A percentile compares a stretch with the other conserved stretches of the same genome.
phyloP scores from a whole-genome alignment of 1,140 invertebrate genomes.

The Coelopa frigida region DNA sequence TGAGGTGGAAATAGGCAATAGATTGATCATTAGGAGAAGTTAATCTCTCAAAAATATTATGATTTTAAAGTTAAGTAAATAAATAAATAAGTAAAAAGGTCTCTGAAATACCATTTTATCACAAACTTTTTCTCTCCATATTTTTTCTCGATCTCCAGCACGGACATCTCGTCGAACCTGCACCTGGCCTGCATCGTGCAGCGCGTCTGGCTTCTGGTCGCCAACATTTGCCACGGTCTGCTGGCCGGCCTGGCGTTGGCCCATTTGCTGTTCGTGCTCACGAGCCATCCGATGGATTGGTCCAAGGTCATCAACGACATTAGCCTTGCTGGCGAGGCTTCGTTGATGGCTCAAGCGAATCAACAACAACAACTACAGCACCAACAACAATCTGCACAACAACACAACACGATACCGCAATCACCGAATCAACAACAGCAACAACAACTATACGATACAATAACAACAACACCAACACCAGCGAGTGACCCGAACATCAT shows the following conservation, averaged over 20 bases:
- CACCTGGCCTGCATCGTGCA: conserved; percentile 42
- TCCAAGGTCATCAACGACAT: conserved; percentile 31
- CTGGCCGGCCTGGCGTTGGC: conserved; percentile 43
- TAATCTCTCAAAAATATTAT: no score
- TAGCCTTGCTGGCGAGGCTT: conserved; percentile 37
- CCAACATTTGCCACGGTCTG: conserved; percentile 44
- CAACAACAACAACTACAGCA: conserved; percentile 12
- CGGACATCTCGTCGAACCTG: conserved; percentile 34
- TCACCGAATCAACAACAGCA: no score
- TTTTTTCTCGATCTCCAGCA: conserved; percentile 17
- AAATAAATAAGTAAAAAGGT: no score
- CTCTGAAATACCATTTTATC: no score
- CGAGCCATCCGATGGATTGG: conserved; percentile 41
- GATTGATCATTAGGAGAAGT: no score
- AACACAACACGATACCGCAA: no score
- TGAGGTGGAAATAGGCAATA: no score
- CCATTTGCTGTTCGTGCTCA: conserved; percentile 40
- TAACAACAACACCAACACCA: not conserved
- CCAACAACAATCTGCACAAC: no score
- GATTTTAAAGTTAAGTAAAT: no score
- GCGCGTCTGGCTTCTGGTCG: conserved; percentile 43
- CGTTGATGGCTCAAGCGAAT: conserved; percentile 1
- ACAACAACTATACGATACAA: no score
- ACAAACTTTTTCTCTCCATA: not conserved
- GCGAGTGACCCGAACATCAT: not conserved